These are phyloP conservation scores for Aphelocoma californica DNA, from an alignment of 2,797 vertebrate genomes.

Conservation along the genomic window DNA sequence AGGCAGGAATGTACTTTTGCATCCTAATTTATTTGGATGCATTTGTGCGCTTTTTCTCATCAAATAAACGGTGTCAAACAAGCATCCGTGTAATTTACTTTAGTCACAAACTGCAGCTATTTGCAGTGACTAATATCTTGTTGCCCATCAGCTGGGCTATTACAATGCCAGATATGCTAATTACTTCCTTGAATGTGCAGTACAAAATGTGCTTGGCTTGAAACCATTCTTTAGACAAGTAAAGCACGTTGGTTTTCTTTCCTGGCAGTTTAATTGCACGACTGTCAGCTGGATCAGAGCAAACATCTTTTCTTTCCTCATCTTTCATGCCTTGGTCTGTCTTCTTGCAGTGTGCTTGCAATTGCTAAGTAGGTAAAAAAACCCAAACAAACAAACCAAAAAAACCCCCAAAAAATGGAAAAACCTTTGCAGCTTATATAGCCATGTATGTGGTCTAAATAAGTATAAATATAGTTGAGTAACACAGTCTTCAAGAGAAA, in stretches of 20 bases:
- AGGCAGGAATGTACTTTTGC: neutral
- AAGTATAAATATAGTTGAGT: neutral
- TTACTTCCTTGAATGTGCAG: slow-evolving; percentile 61
- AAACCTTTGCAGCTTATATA: neutral
- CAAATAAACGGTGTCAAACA: slow-evolving; percentile 8
- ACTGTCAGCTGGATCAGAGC: slow-evolving; percentile 67
- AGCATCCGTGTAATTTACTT: neutral
- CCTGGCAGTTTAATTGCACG: slow-evolving; percentile 70
- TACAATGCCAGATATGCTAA: slow-evolving; percentile 55
- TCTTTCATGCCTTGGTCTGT: slow-evolving; percentile 38
- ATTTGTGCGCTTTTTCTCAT: neutral
- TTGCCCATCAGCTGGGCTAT: slow-evolving; percentile 49
- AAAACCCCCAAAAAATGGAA: neutral
- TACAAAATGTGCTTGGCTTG: slow-evolving; percentile 50
- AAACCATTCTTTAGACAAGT: slow-evolving; percentile 54
- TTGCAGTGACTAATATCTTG: slow-evolving; percentile 55
- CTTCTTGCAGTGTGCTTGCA: neutral
- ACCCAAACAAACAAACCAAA: neutral
- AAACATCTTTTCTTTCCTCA: slow-evolving; percentile 57
- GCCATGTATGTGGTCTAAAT: neutral
- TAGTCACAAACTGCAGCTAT: slow-evolving; percentile 13
- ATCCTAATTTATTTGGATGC: slow-evolving; percentile 37
- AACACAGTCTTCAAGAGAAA: neutral
- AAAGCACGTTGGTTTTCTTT: slow-evolving; percentile 8
- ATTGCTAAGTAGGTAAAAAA: neutral